These are phyloP conservation scores for Sesia apiformis DNA, from an alignment of 2,888 invertebrate species.

Conservation along the genomic window DNA sequence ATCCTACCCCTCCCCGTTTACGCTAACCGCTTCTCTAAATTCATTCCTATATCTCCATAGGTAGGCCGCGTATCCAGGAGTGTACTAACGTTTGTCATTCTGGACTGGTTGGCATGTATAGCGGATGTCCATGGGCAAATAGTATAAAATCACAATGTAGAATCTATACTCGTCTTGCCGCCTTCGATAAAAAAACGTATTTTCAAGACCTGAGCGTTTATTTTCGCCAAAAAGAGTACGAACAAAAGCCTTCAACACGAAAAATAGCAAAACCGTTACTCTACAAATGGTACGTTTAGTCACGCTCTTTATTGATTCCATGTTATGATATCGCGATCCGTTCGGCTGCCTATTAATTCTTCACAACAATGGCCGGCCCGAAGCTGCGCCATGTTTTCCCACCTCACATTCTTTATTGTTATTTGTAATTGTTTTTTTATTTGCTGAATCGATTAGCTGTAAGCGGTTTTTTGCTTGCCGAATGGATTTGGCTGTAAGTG, in stretches of 20 bases:
- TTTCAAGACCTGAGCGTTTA: not conserved
- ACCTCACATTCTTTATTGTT: constrained; percentile 51
- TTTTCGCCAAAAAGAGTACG: not conserved
- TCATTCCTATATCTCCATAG: too few relatives aligned
- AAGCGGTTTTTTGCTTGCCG: not conserved
- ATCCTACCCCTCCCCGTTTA: too few relatives aligned
- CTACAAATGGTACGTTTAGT: constrained; percentile 41
- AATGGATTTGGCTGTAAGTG: too few relatives aligned
- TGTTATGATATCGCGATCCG: constrained; percentile 56
- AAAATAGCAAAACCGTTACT: constrained; percentile 34
- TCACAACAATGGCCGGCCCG: constrained; percentile 46
- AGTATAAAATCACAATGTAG: too few relatives aligned
- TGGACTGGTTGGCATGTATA: too few relatives aligned
- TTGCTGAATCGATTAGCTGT: constrained; percentile 7
- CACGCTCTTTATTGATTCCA: constrained; percentile 54
- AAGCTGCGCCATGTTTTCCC: constrained; percentile 40
- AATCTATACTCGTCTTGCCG: too few relatives aligned
- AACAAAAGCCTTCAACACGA: too few relatives aligned
- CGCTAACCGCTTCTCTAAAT: too few relatives aligned
- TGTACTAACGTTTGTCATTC: too few relatives aligned
- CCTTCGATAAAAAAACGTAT: too few relatives aligned
- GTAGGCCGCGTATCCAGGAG: too few relatives aligned
- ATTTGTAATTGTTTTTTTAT: constrained; percentile 58
- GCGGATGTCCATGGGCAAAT: too few relatives aligned
- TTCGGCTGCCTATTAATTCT: constrained; percentile 52